A percentile compares a stretch with the other conserved stretches of the same genome.
Conservation (phyloP, 2,797 vertebrate species). For the Podarcis lilfordi region DNA sequence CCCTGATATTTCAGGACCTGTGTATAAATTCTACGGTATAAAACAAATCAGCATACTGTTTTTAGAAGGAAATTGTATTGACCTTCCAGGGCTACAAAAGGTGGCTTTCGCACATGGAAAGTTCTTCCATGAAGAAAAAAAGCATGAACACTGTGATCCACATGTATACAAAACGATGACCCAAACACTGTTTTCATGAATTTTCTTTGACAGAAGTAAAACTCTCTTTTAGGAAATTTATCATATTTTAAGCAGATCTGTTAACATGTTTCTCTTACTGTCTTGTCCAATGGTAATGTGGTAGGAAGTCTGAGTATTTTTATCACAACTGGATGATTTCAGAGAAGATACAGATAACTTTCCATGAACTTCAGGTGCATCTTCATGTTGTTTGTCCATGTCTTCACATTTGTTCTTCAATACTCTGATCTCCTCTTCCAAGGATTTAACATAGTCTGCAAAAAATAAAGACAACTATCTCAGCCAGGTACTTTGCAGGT, state of each 20-base stretch:
- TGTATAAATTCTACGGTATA: not conserved
- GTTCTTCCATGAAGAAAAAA: not conserved
- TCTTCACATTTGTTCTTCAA: slow-evolving; percentile 71
- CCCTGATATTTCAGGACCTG: not conserved
- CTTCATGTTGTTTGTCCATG: slow-evolving; percentile 72
- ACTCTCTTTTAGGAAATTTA: not conserved
- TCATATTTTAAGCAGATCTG: not conserved
- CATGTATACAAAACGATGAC: not conserved
- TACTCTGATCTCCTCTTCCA: slow-evolving; percentile 75
- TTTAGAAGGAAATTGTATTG: not conserved
- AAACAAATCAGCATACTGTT: not conserved
- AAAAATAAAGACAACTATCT: slow-evolving; percentile 4
- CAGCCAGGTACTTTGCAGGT: not conserved
- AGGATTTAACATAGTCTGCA: slow-evolving; percentile 69
- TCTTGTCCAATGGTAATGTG: slow-evolving; percentile 64
- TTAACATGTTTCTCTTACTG: slow-evolving; percentile 17
- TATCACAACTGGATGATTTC: slow-evolving; percentile 39
- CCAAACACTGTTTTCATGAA: not conserved
- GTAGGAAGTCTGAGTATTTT: slow-evolving; percentile 69
- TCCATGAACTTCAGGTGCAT: slow-evolving; percentile 13
- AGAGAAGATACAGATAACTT: not conserved
- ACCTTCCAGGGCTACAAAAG: not conserved
- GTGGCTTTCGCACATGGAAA: not conserved
- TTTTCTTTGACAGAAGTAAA: not conserved
- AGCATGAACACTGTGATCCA: not conserved